Conservation (phyloP, 92 coral and sea anemone genomes). For the Virgularia gustaviana region DNA sequence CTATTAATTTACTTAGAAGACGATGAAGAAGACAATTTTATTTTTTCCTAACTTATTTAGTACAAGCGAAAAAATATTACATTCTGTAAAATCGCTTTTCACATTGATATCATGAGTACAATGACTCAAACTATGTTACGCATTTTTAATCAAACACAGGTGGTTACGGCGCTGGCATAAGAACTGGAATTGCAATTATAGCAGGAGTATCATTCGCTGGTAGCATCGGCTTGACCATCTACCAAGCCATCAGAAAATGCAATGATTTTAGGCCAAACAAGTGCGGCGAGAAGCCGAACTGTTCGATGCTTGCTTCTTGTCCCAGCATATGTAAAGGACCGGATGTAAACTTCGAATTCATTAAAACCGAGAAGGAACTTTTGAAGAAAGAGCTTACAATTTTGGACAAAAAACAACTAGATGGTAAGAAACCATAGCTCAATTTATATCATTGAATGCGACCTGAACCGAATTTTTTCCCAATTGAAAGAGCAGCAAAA, state of each 20-base stretch:
- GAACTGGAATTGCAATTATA: neutral
- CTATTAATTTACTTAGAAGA: too few species aligned
- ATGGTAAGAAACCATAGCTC: slow-evolving; percentile 1
- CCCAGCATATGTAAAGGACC: slow-evolving; percentile 18
- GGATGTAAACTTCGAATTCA: neutral
- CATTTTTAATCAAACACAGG: too few species aligned
- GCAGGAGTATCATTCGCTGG: slow-evolving; percentile 4
- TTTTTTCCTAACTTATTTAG: too few species aligned
- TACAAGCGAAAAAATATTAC: too few species aligned
- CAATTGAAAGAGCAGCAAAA: neutral
- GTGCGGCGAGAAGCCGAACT: neutral
- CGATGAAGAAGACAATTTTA: too few species aligned
- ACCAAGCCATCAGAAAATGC: slow-evolving; percentile 28
- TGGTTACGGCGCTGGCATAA: neutral
- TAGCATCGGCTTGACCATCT: slow-evolving; percentile 7
- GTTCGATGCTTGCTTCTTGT: slow-evolving; percentile 1
- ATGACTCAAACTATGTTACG: too few species aligned
- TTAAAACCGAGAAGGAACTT: neutral
- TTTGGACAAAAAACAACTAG: slow-evolving; percentile 3
- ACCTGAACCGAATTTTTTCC: neutral
- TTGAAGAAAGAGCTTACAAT: neutral
- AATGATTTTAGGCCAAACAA: slow-evolving; percentile 21
- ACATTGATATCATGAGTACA: too few species aligned
- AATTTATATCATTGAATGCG: too few species aligned
- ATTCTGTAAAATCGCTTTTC: too few species aligned